A percentile compares a stretch with the other conserved stretches of the same genome.
These are phyloP conservation scores for Colletes gigas DNA, from an alignment of 1,140 invertebrate genomes.

Conservation along the genomic window DNA sequence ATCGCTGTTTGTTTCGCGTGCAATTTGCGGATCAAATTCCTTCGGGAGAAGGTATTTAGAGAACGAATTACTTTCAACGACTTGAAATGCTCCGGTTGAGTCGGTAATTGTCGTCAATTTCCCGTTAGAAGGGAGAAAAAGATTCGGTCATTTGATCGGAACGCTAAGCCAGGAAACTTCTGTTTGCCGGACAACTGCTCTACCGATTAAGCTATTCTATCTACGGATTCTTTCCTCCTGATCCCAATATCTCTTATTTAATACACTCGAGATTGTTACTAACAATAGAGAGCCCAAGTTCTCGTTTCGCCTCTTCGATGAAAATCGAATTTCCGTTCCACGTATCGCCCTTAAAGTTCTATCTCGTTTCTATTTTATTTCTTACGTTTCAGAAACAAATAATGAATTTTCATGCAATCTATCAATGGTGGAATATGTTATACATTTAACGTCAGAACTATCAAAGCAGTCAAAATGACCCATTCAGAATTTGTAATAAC, in stretches of 20 bases:
- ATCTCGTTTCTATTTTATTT: too few species aligned
- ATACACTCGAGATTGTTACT: not conserved
- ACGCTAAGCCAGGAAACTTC: not conserved
- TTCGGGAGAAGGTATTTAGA: not conserved
- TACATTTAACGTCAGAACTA: too few species aligned
- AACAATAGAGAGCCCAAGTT: not conserved
- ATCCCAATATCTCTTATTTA: not conserved
- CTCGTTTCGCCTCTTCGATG: not conserved
- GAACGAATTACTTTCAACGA: not conserved
- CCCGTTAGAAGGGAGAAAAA: not conserved
- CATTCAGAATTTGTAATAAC: too few species aligned
- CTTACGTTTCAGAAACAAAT: too few species aligned
- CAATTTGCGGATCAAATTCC: not conserved
- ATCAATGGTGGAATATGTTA: too few species aligned
- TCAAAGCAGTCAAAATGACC: too few species aligned
- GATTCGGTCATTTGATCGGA: conserved; percentile 7
- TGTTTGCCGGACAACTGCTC: conserved; percentile 5
- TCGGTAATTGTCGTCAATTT: conserved; percentile 5
- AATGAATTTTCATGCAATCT: too few species aligned
- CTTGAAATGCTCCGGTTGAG: not conserved
- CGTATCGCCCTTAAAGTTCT: not conserved
- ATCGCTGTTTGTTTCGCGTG: not conserved
- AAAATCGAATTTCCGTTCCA: not conserved
- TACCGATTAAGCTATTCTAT: conserved; percentile 7
- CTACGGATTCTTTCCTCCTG: not conserved